Conservation (phyloP, 2,797 vertebrate species). For the Sardinella longiceps region DNA sequence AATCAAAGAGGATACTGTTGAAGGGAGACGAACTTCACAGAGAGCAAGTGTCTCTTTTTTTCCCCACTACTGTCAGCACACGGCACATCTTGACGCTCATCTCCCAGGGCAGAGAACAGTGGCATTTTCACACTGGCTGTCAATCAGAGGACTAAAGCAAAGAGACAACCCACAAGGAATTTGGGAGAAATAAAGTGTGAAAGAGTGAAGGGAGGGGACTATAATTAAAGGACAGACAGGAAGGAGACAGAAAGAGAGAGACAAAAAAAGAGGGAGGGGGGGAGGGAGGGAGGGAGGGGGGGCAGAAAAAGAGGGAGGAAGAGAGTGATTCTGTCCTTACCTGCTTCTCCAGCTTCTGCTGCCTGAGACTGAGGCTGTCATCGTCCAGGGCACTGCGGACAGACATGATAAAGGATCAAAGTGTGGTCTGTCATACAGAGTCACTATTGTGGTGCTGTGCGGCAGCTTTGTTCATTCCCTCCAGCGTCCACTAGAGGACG, state of each 20-base stretch:
- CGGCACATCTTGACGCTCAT: background rate
- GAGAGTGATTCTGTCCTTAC: constrained; percentile 64
- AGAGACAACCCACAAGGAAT: background rate
- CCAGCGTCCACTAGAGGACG: background rate
- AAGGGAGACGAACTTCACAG: background rate
- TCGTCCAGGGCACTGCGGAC: constrained; percentile 82
- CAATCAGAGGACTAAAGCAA: background rate
- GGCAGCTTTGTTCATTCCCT: background rate
- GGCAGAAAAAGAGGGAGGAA: background rate
- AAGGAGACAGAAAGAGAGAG: background rate
- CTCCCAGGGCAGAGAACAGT: background rate
- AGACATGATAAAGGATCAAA: constrained; percentile 44
- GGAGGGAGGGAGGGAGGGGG: background rate
- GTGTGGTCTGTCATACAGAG: background rate
- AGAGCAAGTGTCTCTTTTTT: background rate
- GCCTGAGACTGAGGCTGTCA: constrained; percentile 85
- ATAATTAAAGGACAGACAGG: background rate
- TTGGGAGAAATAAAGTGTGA: background rate
- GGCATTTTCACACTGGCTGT: background rate
- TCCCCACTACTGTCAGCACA: background rate
- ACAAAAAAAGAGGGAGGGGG: background rate
- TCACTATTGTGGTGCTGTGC: background rate
- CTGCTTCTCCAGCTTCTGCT: constrained; percentile 94
- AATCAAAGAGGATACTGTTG: background rate
- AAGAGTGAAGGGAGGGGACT: too few species aligned